Evolutionary conservation across 2,113 vertebrate species (phyloP).

Genomic region (Cnemophilus loriae): DNA sequence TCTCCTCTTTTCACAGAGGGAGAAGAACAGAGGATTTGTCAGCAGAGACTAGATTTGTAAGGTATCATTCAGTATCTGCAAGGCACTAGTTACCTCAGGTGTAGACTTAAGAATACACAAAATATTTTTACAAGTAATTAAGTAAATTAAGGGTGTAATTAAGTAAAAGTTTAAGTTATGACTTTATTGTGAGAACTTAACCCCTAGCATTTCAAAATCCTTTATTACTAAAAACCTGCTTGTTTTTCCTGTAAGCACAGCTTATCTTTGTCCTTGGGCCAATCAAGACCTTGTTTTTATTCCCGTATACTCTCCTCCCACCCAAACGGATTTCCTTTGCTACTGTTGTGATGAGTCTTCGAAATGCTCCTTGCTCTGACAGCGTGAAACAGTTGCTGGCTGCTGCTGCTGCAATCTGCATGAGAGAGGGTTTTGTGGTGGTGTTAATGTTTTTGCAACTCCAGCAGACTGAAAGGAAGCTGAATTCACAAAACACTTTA

Average conservation of each 20-base stretch:
- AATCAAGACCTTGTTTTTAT: background rate
- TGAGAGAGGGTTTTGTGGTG: background rate
- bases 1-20: background rate
- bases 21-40: background rate
- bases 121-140: background rate
- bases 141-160: background rate
- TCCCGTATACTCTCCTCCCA: background rate
- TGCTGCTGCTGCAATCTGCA: background rate
- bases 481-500: constrained; percentile 5
- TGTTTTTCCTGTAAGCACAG: background rate
- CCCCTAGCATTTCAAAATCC: background rate
- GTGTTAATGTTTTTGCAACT: constrained; percentile 14
- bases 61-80: background rate
- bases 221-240: background rate
- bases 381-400: background rate
- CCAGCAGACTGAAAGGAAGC: constrained; percentile 57
- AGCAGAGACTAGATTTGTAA: background rate
- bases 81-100: background rate
- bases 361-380: background rate
- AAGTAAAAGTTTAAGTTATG: background rate
- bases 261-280: background rate
- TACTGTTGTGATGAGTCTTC: background rate
- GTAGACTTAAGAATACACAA: background rate
- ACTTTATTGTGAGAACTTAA: background rate
- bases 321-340: background rate